phyloP scores from a whole-genome alignment of 2,888 invertebrate genomes.

The Synanthedon myopaeformis region DNA sequence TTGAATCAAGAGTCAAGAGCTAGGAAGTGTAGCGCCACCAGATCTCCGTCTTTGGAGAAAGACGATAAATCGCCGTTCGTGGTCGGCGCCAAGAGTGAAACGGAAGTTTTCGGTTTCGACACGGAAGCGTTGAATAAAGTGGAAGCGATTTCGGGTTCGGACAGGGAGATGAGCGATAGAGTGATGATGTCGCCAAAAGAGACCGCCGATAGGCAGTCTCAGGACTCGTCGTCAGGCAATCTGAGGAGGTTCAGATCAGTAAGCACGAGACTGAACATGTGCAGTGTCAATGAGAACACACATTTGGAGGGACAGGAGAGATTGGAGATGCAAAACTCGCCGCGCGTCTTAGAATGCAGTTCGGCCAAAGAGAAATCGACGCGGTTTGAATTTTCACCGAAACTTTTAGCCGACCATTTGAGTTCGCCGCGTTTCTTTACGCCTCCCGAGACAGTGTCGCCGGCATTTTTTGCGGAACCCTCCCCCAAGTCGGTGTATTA shows the following conservation, averaged over 20 bases:
- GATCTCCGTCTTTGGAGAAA: slow-evolving; percentile 63
- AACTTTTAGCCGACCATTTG: slow-evolving; percentile 42
- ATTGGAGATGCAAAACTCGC: slow-evolving; percentile 56
- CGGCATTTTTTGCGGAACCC: slow-evolving; percentile 55
- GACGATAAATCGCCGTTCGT: slow-evolving; percentile 62
- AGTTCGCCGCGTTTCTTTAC: slow-evolving; percentile 58
- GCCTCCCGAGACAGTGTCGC: slow-evolving; percentile 54
- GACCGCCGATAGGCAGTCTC: slow-evolving; percentile 11
- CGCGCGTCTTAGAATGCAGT: slow-evolving; percentile 46
- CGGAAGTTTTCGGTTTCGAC: slow-evolving; percentile 52
- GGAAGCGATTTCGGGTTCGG: slow-evolving; percentile 8
- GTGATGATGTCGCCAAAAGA: slow-evolving; percentile 3
- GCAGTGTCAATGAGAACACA: slow-evolving; percentile 39
- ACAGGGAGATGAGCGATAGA: slow-evolving; percentile 26
- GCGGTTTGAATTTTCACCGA: slow-evolving; percentile 61
- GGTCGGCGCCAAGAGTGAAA: slow-evolving; percentile 31
- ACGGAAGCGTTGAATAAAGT: slow-evolving; percentile 31
- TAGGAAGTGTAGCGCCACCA: slow-evolving; percentile 54
- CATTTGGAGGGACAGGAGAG: slow-evolving; percentile 39
- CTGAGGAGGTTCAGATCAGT: slow-evolving; percentile 49
- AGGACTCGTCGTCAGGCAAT: slow-evolving; percentile 31
- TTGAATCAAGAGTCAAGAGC: slow-evolving; percentile 38
- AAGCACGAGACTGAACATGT: slow-evolving; percentile 54
- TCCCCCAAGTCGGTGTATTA: slow-evolving; percentile 61
- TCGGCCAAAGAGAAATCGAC: slow-evolving; percentile 56